phyloP scores from a whole-genome alignment of 2,113 vertebrate genomes.

The Zosterops hypoxanthus region DNA sequence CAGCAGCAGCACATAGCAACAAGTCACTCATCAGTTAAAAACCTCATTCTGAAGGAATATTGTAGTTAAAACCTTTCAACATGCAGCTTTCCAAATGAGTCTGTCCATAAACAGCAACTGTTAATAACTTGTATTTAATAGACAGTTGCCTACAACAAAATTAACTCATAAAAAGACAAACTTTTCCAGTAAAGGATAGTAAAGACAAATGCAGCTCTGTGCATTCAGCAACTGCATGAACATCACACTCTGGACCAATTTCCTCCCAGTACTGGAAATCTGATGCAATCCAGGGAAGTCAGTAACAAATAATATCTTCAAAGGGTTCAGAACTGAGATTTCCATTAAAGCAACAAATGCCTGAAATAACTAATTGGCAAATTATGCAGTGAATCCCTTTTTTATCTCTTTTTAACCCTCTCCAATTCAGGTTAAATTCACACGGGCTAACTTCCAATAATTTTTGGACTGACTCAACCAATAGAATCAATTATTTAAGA shows the following conservation, averaged over 20 bases:
- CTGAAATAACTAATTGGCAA: not conserved
- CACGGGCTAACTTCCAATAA: not conserved
- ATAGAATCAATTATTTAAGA: constrained; percentile 20
- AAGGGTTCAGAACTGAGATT: not conserved
- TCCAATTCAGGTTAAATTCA: not conserved
- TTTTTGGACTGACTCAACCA: not conserved
- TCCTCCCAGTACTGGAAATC: not conserved
- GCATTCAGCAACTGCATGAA: not conserved
- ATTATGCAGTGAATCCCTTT: not conserved
- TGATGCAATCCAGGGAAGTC: not conserved
- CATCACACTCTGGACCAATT: not conserved
- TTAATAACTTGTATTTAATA: constrained; percentile 54
- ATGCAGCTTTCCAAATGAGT: constrained; percentile 29
- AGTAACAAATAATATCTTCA: not conserved
- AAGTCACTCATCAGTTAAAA: constrained; percentile 52
- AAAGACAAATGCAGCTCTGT: not conserved
- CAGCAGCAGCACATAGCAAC: constrained; percentile 15
- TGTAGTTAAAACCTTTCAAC: constrained; percentile 40
- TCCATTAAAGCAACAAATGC: not conserved
- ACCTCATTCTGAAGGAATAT: constrained; percentile 32
- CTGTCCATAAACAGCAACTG: constrained; percentile 41
- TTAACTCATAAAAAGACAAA: constrained; percentile 47
- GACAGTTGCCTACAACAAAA: constrained; percentile 36
- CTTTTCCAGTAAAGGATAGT: constrained; percentile 11
- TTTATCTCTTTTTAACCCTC: not conserved